These are phyloP conservation scores for Actinostola sp. DNA, from an alignment of 92 coral and sea anemone genomes.

Conservation along the genomic window DNA sequence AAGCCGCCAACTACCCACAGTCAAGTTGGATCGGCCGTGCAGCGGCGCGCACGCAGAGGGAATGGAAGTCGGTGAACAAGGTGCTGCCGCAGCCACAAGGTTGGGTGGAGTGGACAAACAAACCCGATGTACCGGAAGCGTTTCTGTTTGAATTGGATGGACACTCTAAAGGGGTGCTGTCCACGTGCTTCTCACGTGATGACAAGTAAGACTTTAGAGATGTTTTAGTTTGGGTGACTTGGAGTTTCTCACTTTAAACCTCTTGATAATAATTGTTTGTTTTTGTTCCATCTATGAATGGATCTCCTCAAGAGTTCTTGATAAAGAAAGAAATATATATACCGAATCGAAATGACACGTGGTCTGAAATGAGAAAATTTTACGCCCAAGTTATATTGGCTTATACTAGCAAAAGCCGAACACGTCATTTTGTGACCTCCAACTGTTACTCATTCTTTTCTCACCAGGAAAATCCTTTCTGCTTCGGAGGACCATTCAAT, in stretches of 20 bases:
- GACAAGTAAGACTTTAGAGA: constrained; percentile 29
- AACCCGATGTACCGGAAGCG: constrained; percentile 57
- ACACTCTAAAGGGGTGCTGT: constrained; percentile 51
- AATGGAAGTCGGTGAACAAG: constrained; percentile 24
- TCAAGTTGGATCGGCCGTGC: constrained; percentile 49
- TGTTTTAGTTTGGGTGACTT: no score
- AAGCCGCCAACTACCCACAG: constrained; percentile 55
- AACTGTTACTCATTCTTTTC: constrained; percentile 26
- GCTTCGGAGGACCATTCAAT: constrained; percentile 64
- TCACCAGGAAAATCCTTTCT: constrained; percentile 48
- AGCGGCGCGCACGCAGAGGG: constrained; percentile 39
- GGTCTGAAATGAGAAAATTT: no score
- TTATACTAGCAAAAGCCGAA: no score
- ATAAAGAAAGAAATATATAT: no score
- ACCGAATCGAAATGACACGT: no score
- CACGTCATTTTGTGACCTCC: no score
- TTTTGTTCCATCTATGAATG: no score
- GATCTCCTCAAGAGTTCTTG: no score
- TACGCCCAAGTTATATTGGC: no score
- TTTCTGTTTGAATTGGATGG: constrained; percentile 63
- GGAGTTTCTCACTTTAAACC: no score
- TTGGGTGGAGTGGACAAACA: constrained; percentile 73
- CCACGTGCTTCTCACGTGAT: constrained; percentile 63
- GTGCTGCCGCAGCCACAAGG: constrained; percentile 48
- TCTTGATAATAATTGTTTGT: no score